Evolutionary conservation across 2,113 vertebrate species (phyloP).

Genomic region (Clupea harengus): DNA sequence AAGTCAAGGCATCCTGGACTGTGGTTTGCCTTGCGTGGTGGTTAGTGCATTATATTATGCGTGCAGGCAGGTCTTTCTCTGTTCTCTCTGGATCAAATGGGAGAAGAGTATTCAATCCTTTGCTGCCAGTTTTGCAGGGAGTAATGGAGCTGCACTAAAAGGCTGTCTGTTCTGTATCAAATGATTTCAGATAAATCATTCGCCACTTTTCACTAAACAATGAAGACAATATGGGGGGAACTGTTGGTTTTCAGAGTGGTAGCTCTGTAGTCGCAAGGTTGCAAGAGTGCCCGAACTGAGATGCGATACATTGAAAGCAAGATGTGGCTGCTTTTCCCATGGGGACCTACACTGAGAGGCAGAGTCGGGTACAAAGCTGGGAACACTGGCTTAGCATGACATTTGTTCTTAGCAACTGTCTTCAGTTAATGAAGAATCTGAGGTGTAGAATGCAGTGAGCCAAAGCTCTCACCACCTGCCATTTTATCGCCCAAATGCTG

Average conservation of each 20-base stretch:
- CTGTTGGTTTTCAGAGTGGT: background rate
- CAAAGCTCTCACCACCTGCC: background rate
- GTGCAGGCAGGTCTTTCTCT: background rate
- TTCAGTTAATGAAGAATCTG: background rate
- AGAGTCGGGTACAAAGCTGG: background rate
- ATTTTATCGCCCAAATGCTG: background rate
- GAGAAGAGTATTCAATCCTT: background rate
- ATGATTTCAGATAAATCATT: constrained; percentile 13
- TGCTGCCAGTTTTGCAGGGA: background rate
- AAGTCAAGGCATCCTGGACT: background rate
- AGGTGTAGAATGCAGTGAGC: background rate
- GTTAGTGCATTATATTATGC: background rate
- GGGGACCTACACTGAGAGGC: background rate
- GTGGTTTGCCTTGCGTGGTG: background rate
- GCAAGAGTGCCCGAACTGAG: background rate
- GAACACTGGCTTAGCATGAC: background rate
- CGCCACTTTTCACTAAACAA: background rate
- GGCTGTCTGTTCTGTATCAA: constrained; percentile 10
- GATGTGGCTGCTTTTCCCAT: background rate
- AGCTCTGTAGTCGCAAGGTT: background rate
- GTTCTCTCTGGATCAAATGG: background rate
- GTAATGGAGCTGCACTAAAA: constrained; percentile 9
- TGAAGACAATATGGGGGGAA: background rate
- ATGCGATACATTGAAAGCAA: background rate
- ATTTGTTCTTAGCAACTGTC: background rate